Conservation (phyloP, 2,888 invertebrate species). For the Mesorhabditis spiculigera region DNA sequence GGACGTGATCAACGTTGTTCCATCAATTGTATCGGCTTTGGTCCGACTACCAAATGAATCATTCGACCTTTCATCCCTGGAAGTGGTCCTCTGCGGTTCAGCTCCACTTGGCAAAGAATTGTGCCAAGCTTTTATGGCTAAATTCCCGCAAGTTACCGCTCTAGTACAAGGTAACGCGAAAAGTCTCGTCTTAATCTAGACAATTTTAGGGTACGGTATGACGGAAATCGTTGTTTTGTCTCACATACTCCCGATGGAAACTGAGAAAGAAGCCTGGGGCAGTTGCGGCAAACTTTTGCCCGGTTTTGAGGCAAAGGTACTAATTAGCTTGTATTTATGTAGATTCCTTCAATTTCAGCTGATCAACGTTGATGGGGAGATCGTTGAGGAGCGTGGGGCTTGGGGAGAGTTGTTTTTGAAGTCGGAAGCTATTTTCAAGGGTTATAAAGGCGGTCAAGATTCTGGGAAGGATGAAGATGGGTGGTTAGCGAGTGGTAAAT, state of each 20-base stretch:
- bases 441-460: slow-evolving; percentile 62
- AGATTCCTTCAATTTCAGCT: slow-evolving; percentile 9
- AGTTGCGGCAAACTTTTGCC: slow-evolving; percentile 42
- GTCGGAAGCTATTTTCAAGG: slow-evolving; percentile 78
- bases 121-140: slow-evolving; percentile 28
- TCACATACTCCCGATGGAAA: slow-evolving; percentile 30
- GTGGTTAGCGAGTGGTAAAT: slow-evolving; percentile 69
- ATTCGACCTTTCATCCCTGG: slow-evolving; percentile 12
- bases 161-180: slow-evolving; percentile 45
- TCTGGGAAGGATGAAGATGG: slow-evolving; percentile 71
- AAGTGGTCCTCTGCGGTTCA: slow-evolving; percentile 44
- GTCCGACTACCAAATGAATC: slow-evolving; percentile 5
- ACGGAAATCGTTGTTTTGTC: slow-evolving; percentile 45
- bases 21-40: slow-evolving; percentile 31
- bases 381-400: slow-evolving; percentile 65
- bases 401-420: slow-evolving; percentile 81
- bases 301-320: slow-evolving; percentile 34
- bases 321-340: slow-evolving; percentile 5
- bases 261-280: slow-evolving; percentile 24
- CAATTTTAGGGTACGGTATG: slow-evolving; percentile 45
- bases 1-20: slow-evolving; percentile 49
- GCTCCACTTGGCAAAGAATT: slow-evolving; percentile 36
- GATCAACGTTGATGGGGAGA: slow-evolving; percentile 62
- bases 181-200: slow-evolving; percentile 8
- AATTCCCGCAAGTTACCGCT: slow-evolving; percentile 40